phyloP scores from a whole-genome alignment of 2,888 invertebrate species.

The Microdon myrmicae region DNA sequence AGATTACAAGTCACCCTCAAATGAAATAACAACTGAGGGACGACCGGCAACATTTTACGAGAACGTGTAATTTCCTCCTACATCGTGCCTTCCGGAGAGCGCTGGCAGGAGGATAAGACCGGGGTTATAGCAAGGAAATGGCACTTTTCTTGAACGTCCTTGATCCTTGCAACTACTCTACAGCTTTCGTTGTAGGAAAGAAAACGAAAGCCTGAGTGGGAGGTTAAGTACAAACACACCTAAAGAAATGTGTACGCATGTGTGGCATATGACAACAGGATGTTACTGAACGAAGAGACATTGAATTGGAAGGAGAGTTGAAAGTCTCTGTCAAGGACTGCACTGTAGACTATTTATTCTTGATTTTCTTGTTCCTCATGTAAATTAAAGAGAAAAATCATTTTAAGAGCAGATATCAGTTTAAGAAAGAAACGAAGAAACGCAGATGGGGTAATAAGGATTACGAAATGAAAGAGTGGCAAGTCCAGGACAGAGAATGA shows the following conservation, averaged over 20 bases:
- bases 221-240: too few species aligned
- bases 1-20: slow-evolving; percentile 19
- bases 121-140: slow-evolving; percentile 22
- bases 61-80: slow-evolving; percentile 24
- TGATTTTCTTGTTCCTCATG: neutral
- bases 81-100: neutral
- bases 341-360: slow-evolving; percentile 12
- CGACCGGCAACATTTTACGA: slow-evolving; percentile 44
- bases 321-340: slow-evolving; percentile 41
- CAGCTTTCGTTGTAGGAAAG: slow-evolving; percentile 43
- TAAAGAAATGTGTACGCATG: slow-evolving; percentile 35
- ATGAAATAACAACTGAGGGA: slow-evolving; percentile 30
- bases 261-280: neutral
- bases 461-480: too few species aligned
- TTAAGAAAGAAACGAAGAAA: slow-evolving; percentile 36
- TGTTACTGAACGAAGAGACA: slow-evolving; percentile 18
- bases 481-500: slow-evolving; percentile 17
- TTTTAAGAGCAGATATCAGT: neutral
- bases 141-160: slow-evolving; percentile 64
- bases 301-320: slow-evolving; percentile 1
- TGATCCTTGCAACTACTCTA: slow-evolving; percentile 64
- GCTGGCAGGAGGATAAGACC: slow-evolving; percentile 17
- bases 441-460: slow-evolving; percentile 21
- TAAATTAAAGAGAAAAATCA: neutral
- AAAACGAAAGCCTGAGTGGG: slow-evolving; percentile 31